Evolutionary conservation across 2,797 vertebrate species (phyloP), one percentile per base, ranked within the genome.

Genomic region (Mormyrops boulengeri): DNA sequence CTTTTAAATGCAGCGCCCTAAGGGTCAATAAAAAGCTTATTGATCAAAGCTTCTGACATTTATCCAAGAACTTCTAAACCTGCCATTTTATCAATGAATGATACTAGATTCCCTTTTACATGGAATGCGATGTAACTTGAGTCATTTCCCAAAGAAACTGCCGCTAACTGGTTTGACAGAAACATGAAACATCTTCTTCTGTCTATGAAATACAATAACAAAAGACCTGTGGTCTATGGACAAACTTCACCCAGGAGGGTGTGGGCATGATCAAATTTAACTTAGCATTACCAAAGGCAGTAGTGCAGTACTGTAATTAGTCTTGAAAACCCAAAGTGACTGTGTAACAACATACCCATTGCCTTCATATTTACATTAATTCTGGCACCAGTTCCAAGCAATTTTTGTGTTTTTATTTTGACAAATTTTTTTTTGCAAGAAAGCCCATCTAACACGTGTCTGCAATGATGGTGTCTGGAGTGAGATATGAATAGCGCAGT

Each of bases 151-250:
- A 30, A 50, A 52, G 49, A 52, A 52, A 52, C 82, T 26, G 47
- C 47, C 9, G 9, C 44, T 85, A 50, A 52, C 82, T 52, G 49
- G 82, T 85, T 85, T 85, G 82, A 85, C 82, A 50, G 82, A 52
- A 85, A 85, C 47, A 85, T 85, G n/a, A 85, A 50, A 84, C 34
- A 5, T 38, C 82, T 44, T 52, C n/a, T 85, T 85, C 49, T 85
- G 44, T 85, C 47, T 52, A 52, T 30, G 49, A 30, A 52, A 50
- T 85, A 49, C 49, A 52, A 52, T 49, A 52, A 41, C 77, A 47
- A 19, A 47, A 82, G 17, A 82, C 19, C 77, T 82, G 41, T 82
- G 41, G 41, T n/a, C 19, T 44, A 3, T 47, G 82, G 44, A 26
- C 47, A 85, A 52, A 85, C 49, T 85, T 12, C 11, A 50, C 44